phyloP scores from a whole-genome alignment of 2,797 vertebrate genomes.

The Choloepus didactylus region DNA sequence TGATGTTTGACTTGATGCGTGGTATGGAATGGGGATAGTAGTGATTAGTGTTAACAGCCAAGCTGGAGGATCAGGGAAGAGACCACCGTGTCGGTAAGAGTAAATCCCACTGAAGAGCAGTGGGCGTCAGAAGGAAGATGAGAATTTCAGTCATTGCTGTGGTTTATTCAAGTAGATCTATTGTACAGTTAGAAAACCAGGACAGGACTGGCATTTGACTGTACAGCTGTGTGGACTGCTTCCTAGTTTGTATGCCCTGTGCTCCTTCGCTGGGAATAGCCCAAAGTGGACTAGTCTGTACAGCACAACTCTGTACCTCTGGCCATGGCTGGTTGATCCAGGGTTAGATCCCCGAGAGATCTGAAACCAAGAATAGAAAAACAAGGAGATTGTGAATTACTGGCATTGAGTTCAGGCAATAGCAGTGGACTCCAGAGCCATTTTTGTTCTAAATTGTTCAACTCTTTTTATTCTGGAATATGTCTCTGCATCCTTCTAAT shows the following conservation, averaged over 20 bases:
- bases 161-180: not conserved
- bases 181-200: not conserved
- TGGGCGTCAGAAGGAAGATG: not conserved
- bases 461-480: constrained; percentile 23
- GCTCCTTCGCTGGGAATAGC: not conserved
- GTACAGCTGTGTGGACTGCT: not conserved
- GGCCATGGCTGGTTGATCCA: not conserved
- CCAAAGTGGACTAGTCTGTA: not conserved
- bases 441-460: not conserved
- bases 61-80: not conserved
- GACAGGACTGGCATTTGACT: not conserved
- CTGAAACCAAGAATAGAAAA: constrained; percentile 24
- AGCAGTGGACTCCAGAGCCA: not conserved
- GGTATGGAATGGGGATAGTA: not conserved
- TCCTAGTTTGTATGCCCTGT: not conserved
- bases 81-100: not conserved
- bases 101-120: not conserved
- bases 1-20: not conserved
- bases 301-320: not conserved
- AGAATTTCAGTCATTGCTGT: not conserved
- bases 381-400: not conserved
- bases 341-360: not conserved
- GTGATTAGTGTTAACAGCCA: not conserved
- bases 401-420: not conserved
- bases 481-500: constrained; percentile 11